Conservation (phyloP, 92 coral and sea anemone genomes). For the Muricea muricata region DNA sequence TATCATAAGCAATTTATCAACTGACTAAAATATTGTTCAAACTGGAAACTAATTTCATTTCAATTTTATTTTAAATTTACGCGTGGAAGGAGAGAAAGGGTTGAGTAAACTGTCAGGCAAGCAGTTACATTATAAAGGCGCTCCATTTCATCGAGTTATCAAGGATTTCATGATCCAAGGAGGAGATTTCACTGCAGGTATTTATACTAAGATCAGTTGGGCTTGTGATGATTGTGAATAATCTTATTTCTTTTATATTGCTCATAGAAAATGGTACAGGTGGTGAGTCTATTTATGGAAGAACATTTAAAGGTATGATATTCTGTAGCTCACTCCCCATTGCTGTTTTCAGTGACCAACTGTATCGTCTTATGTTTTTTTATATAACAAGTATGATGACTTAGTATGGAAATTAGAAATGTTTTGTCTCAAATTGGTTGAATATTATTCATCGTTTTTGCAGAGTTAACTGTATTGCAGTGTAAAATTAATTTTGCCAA, state of each 20-base stretch:
- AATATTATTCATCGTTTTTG: too few relatives aligned
- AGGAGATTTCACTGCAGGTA: conserved; percentile 97
- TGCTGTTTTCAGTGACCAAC: too few relatives aligned
- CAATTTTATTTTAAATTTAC: background rate
- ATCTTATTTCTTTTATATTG: background rate
- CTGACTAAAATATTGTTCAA: too few relatives aligned
- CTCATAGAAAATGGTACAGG: conserved; percentile 97
- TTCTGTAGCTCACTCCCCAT: background rate
- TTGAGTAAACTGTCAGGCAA: conserved; percentile 85
- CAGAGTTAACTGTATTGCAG: too few relatives aligned
- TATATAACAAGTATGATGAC: too few relatives aligned
- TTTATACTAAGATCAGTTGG: background rate
- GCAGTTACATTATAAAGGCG: conserved; percentile 91
- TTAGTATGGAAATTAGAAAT: too few relatives aligned
- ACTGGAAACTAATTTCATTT: background rate
- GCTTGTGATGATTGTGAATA: background rate
- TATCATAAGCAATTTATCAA: too few relatives aligned
- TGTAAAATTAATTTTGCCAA: too few relatives aligned
- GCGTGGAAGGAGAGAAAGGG: conserved; percentile 84
- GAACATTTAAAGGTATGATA: conserved; percentile 81
- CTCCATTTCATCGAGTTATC: conserved; percentile 91
- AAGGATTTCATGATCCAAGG: conserved; percentile 99
- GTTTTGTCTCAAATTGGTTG: too few relatives aligned
- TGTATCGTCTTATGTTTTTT: too few relatives aligned
- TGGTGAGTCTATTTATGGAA: conserved; percentile 97